Evolutionary conservation across 92 coral and sea anemone genomes (phyloP).

Genomic region (Zoanthus sociatus): DNA sequence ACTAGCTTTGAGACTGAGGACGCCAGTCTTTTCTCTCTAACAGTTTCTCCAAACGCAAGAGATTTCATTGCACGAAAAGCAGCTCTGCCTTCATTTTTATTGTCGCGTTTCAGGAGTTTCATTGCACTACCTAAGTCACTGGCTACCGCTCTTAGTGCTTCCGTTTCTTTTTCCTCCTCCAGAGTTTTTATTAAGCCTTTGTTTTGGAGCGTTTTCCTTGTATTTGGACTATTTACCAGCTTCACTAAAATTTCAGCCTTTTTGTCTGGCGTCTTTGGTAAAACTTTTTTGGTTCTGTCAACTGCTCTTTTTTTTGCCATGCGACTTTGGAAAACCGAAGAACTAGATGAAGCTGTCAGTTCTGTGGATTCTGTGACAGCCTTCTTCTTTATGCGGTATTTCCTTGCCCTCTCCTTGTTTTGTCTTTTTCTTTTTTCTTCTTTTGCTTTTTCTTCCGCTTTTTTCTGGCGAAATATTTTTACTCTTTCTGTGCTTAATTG

Average conservation of each 20-base stretch:
- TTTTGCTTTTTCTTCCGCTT: no score
- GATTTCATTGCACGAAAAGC: no score
- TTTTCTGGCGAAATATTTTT: slow-evolving; percentile 29
- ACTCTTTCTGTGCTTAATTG: slow-evolving; percentile 34
- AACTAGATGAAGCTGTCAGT: slow-evolving; percentile 30
- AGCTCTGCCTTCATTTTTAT: slow-evolving; percentile 20
- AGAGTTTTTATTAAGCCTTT: slow-evolving; percentile 13
- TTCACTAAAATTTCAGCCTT: neutral
- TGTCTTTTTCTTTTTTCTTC: slow-evolving; percentile 23
- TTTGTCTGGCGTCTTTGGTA: slow-evolving; percentile 11
- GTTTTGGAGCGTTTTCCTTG: neutral
- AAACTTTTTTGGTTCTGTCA: slow-evolving; percentile 39
- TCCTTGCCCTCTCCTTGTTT: slow-evolving; percentile 20
- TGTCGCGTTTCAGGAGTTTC: slow-evolving; percentile 27
- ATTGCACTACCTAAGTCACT: neutral
- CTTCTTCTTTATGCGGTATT: slow-evolving; percentile 28
- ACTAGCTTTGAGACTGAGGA: no score
- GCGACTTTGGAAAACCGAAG: neutral
- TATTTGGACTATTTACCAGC: slow-evolving; percentile 4
- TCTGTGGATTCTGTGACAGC: slow-evolving; percentile 25
- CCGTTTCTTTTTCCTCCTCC: slow-evolving; percentile 19
- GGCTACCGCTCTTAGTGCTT: slow-evolving; percentile 5
- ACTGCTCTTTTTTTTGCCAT: slow-evolving; percentile 35
- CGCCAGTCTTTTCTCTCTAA: no score
- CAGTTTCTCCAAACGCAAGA: no score